Evolutionary conservation across 2,797 vertebrate genomes (phyloP), one percentile per base, ranked within the genome.

Genomic region (Acomys russatus): DNA sequence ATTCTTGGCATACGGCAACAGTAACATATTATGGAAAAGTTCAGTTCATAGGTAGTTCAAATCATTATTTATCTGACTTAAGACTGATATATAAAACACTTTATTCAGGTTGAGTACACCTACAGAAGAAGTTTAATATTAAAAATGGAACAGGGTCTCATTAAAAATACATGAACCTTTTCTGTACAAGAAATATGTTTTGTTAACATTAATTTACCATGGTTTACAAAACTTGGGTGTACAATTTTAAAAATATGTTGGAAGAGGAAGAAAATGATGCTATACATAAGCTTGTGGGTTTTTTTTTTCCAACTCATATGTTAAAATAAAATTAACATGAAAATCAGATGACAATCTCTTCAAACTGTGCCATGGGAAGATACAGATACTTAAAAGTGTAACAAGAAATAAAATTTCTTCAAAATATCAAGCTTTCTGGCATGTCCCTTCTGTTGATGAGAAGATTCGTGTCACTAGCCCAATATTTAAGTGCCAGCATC

Each of bases 401-500:
- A 95, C 54, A 91, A 44, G 38, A 88, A 97, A 88, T 94, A 94
- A 97, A 97, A 97, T 95, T 90, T 20, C 76, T 95, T 92, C 51
- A 94, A 64, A 74, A 94, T 66, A 14, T 94, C 92, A 68, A 92
- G 92, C 90, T 97, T 88, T 90, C 90, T 85, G 82, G 61, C 90
- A 14, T 73, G 1, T 66, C 6, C 1, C 91, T 86, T 84, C 28
- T 6, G 25, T 3, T 30, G 33, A 83, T 76, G 25, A 86, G 30
- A 82, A 89, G 44, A 61, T 91, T 59, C 61, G 54, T n/a, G 11
- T 51, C 73, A 51, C 23, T 73, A 8, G 11, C 51, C 49, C n/a
- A 66, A 91, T 88, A 97, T 73, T 56, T 56, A 92, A 84, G 96
- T 96, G 96, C 82, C 96, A 96, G 98, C 96, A 92, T 74, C 86